These are phyloP conservation scores for Cebus imitator DNA, from an alignment of 2,113 vertebrate genomes.

Conservation along the genomic window DNA sequence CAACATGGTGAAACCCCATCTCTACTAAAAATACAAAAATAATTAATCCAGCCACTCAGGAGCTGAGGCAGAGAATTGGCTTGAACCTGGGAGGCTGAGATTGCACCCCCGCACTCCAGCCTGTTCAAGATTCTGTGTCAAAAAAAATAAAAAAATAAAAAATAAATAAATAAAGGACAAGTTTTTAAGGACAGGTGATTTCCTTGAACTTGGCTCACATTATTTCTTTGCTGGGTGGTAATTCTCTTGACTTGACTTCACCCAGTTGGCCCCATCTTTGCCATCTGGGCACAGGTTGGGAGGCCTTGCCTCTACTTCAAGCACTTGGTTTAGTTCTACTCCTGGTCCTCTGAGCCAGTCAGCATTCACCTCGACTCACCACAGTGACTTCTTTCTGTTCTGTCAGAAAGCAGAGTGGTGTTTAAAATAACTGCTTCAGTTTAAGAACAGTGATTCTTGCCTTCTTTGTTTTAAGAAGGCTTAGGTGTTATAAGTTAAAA, in stretches of 20 bases:
- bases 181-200: too few species aligned
- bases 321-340: neutral
- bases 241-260: neutral
- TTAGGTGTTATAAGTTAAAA: neutral
- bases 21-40: too few species aligned
- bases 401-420: too few species aligned
- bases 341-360: neutral
- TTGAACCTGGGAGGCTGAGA: too few species aligned
- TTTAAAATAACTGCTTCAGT: neutral
- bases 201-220: neutral
- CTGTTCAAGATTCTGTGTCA: too few species aligned
- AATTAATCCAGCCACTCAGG: too few species aligned
- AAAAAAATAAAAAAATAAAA: too few species aligned
- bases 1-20: too few species aligned
- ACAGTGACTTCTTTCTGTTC: too few species aligned
- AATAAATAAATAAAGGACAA: too few species aligned
- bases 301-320: neutral
- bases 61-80: too few species aligned
- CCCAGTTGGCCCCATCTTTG: rapidly evolving
- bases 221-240: neutral
- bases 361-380: neutral
- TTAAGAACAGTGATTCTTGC: neutral
- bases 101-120: too few species aligned
- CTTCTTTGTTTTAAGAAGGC: neutral
- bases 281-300: neutral